phyloP scores from a whole-genome alignment of 2,113 vertebrate genomes.

The Proteles cristata region DNA sequence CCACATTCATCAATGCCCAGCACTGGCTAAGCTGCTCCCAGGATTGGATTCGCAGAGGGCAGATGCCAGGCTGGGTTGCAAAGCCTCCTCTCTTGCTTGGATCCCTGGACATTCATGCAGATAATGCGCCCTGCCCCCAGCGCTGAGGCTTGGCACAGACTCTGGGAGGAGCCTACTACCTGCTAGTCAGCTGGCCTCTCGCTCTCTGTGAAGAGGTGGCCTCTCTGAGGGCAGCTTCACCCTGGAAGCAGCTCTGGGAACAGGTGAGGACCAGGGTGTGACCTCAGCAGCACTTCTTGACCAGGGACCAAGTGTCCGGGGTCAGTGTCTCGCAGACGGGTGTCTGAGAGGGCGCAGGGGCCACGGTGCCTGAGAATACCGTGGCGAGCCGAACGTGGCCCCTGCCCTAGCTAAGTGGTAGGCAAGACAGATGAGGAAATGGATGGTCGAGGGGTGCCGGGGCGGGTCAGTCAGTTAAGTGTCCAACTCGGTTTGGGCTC shows the following conservation, averaged over 20 bases:
- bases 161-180: background rate
- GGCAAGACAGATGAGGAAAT: no score
- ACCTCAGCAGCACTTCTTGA: background rate
- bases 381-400: background rate
- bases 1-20: background rate
- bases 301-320: background rate
- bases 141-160: background rate
- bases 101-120: background rate
- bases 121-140: no score
- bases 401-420: background rate
- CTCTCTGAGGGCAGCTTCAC: background rate
- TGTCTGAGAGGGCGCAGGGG: background rate
- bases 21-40: background rate
- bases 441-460: no score
- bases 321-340: background rate
- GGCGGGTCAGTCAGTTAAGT: no score
- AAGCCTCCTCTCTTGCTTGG: background rate
- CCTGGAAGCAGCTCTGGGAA: background rate
- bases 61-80: background rate
- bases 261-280: background rate
- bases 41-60: background rate
- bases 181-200: background rate
- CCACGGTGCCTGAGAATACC: background rate
- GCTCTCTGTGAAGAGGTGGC: fast-evolving
- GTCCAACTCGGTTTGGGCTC: no score